A percentile compares a stretch with the other conserved stretches of the same genome.
phyloP scores from a whole-genome alignment of 2,888 invertebrate species.

The Cremastobaeus sp. region DNA sequence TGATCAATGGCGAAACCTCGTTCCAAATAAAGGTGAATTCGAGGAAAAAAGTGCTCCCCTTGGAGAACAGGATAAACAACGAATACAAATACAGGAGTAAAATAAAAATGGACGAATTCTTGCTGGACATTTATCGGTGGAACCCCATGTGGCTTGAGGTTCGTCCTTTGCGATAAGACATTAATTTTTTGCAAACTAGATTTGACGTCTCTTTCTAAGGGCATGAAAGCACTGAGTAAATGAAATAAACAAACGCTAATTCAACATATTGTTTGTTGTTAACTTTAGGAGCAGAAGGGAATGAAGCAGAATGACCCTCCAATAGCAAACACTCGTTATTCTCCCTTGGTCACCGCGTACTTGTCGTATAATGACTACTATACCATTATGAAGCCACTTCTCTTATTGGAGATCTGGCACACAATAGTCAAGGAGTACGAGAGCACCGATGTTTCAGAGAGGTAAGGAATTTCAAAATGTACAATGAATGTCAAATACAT shows the following conservation, averaged over 20 bases:
- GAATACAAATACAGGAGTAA: constrained; percentile 51
- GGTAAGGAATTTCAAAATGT: too few relatives aligned
- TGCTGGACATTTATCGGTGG: constrained; percentile 82
- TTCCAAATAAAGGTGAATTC: constrained; percentile 38
- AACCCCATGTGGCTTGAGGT: constrained; percentile 83
- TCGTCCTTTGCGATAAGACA: background rate
- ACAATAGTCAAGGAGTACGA: too few relatives aligned
- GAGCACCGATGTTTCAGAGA: too few relatives aligned
- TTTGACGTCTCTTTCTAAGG: too few relatives aligned
- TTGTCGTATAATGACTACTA: constrained; percentile 81
- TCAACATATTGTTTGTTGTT: constrained; percentile 7
- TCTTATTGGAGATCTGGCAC: too few relatives aligned
- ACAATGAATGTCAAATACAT: too few relatives aligned
- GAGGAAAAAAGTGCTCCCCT: constrained; percentile 63
- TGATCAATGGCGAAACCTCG: constrained; percentile 18
- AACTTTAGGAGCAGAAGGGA: constrained; percentile 79
- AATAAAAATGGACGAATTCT: constrained; percentile 74
- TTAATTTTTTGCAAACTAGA: too few relatives aligned
- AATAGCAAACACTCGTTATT: constrained; percentile 80
- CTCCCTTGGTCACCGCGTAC: constrained; percentile 81
- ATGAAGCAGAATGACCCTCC: constrained; percentile 79
- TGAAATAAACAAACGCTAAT: too few relatives aligned
- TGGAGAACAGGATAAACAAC: constrained; percentile 64
- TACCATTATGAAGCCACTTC: constrained; percentile 80
- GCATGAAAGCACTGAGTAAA: too few relatives aligned